A percentile compares a stretch with the other conserved stretches of the same genome.
phyloP scores from a whole-genome alignment of 1,140 invertebrate genomes.

The Sinella curviseta region DNA sequence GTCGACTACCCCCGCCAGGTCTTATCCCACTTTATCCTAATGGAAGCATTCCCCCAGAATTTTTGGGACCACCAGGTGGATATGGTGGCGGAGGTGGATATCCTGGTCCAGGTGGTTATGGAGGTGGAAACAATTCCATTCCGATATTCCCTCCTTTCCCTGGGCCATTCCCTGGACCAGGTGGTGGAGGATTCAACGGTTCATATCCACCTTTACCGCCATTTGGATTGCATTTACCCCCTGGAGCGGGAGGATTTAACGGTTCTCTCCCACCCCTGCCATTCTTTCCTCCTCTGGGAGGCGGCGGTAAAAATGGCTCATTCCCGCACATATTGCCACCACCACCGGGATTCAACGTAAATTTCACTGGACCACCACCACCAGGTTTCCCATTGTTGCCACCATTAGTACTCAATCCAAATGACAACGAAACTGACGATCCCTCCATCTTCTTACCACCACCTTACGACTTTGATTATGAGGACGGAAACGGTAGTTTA shows the following conservation, averaged over 20 bases:
- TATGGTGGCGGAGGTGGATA: constrained; percentile 20
- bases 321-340: constrained; percentile 52
- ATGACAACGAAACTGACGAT: constrained; percentile 72
- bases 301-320: background rate
- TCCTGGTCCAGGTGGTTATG: constrained; percentile 8
- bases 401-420: constrained; percentile 55
- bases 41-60: constrained; percentile 38
- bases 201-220: constrained; percentile 30
- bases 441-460: constrained; percentile 86
- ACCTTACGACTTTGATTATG: constrained; percentile 82
- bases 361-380: constrained; percentile 54
- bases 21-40: constrained; percentile 44
- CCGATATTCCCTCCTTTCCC: constrained; percentile 51
- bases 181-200: constrained; percentile 40
- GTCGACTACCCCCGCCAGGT: constrained; percentile 45
- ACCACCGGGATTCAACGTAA: constrained; percentile 47
- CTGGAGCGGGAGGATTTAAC: constrained; percentile 31
- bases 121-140: background rate
- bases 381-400: constrained; percentile 70
- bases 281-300: constrained; percentile 55
- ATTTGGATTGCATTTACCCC: constrained; percentile 36
- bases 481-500: constrained; percentile 70
- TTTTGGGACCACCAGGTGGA: constrained; percentile 31
- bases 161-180: constrained; percentile 44
- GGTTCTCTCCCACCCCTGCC: constrained; percentile 52